Evolutionary conservation across 2,888 invertebrate species (phyloP).

Genomic region (Fragum fragum): DNA sequence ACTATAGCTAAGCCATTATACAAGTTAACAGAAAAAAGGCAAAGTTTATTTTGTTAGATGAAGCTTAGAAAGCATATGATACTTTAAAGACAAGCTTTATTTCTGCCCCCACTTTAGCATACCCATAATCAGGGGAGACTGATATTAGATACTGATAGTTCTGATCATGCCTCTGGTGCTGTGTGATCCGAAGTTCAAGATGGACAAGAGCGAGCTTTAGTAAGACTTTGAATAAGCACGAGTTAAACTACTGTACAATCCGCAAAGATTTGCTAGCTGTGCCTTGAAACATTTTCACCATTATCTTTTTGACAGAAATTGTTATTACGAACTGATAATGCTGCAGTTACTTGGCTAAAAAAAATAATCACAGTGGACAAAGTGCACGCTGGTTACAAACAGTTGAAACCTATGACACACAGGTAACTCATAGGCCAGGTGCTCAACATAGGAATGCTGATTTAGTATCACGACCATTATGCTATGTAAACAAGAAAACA

Average conservation of each 20-base stretch:
- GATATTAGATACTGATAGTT: slow-evolving; percentile 27
- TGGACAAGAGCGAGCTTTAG: slow-evolving; percentile 30
- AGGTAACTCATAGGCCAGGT: background rate
- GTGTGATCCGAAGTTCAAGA: slow-evolving; percentile 11
- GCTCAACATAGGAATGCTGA: slow-evolving; percentile 10
- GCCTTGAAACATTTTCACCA: slow-evolving; percentile 26
- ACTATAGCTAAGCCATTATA: slow-evolving; percentile 46
- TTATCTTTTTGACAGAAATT: slow-evolving; percentile 25
- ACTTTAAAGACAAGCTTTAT: background rate
- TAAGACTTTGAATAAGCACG: slow-evolving; percentile 24
- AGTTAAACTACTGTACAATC: slow-evolving; percentile 21
- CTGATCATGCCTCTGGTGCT: slow-evolving; percentile 12
- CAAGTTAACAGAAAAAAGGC: slow-evolving; percentile 29
- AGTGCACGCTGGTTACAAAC: background rate
- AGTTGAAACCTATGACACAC: background rate
- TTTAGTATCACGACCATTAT: background rate
- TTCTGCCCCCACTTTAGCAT: slow-evolving; percentile 13
- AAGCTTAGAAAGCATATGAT: background rate
- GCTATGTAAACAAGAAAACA: background rate
- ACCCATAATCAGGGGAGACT: background rate
- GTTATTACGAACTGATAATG: slow-evolving; percentile 21
- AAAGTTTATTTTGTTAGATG: slow-evolving; percentile 17
- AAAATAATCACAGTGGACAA: slow-evolving; percentile 13
- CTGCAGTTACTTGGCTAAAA: slow-evolving; percentile 4
- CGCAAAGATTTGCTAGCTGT: slow-evolving; percentile 20